phyloP scores from a whole-genome alignment of 1,140 invertebrate species.

The Drepana arcuata region DNA sequence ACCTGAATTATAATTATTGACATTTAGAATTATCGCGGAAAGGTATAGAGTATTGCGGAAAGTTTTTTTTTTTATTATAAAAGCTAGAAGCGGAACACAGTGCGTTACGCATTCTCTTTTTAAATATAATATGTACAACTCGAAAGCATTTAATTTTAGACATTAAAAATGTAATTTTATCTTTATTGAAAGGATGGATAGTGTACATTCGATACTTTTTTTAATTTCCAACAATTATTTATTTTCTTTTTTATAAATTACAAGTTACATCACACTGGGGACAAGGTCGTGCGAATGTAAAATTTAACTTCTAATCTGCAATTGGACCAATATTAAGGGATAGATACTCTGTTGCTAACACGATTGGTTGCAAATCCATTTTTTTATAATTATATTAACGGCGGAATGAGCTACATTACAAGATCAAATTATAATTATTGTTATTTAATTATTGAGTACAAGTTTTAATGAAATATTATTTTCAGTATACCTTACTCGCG shows the following conservation, averaged over 20 bases:
- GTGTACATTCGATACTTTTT: too few species aligned
- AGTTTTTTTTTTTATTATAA: constrained; percentile 32
- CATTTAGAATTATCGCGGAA: constrained; percentile 52
- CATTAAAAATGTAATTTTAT: constrained; percentile 67
- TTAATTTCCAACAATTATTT: too few species aligned
- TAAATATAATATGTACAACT: constrained; percentile 63
- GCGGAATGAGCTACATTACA: constrained; percentile 49
- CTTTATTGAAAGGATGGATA: constrained; percentile 46
- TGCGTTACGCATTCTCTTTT: constrained; percentile 31
- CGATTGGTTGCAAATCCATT: constrained; percentile 30
- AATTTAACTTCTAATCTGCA: too few species aligned
- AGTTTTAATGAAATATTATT: constrained; percentile 66
- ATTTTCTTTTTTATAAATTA: constrained; percentile 45
- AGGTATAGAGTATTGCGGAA: constrained; percentile 31
- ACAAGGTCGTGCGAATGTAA: constrained; percentile 38
- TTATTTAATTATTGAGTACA: constrained; percentile 71
- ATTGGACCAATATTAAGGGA: constrained; percentile 53
- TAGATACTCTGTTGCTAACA: constrained; percentile 37
- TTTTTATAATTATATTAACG: constrained; percentile 54
- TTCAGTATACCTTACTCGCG: constrained; percentile 64
- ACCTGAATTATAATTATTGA: constrained; percentile 57
- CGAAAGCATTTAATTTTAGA: constrained; percentile 71
- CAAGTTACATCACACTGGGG: constrained; percentile 55
- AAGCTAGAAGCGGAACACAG: constrained; percentile 24
- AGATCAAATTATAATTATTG: constrained; percentile 71